Base-by-base conservation (phyloP, 2,888 invertebrate species). In the Acrobeloides nanus region DNA sequence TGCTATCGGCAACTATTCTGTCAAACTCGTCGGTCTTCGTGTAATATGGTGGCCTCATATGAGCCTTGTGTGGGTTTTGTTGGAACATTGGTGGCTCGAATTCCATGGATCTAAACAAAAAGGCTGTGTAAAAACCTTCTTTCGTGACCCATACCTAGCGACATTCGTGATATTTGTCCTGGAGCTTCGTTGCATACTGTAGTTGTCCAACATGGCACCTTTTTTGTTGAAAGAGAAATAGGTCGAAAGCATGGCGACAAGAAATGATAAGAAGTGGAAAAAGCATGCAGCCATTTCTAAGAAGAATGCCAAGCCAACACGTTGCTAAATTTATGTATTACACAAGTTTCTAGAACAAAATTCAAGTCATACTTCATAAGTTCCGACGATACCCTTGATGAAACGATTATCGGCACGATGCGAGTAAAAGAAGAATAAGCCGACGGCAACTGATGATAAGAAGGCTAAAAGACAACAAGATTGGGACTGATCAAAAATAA, bases 321-420 rank as follows among this genome's bases (percentile, higher is more conserved):
- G 53, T 63, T 70, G 70, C 61, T 66, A 43, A 53, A 64, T 54
- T 15, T 15, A 18, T 18, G 29, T 27, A 3, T 12, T 8, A 35
- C 7, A 8, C 10, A 7, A 35, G 18, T 7, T 8, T 8, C n/a
- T 15, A n/a, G 35, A n/a, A n/a, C 8, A 7, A 7, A 7, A n/a
- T 7, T 17, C 17, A 15, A 37, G 34, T n/a, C 38, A 23, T 23
- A 66, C 66, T 55, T 70, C 70, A 55, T 70, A 70, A 1, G 70
- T 70, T 45, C 68, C 70, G 8, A 70, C 70, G 46, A 70, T 71
- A 53, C 70, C 70, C 47, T 70, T 70, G 59, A 70, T 70, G 54
- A 70, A 70, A 31, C 70, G 55, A 40, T 70, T 70, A 44, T 70
- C 70, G 6, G 70, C 70, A 15, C 70, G 51, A 44, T 70, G 70